A percentile compares a stretch with the other conserved stretches of the same genome.
Conservation (phyloP, 2,797 vertebrate genomes). For the Dipus sagitta region DNA sequence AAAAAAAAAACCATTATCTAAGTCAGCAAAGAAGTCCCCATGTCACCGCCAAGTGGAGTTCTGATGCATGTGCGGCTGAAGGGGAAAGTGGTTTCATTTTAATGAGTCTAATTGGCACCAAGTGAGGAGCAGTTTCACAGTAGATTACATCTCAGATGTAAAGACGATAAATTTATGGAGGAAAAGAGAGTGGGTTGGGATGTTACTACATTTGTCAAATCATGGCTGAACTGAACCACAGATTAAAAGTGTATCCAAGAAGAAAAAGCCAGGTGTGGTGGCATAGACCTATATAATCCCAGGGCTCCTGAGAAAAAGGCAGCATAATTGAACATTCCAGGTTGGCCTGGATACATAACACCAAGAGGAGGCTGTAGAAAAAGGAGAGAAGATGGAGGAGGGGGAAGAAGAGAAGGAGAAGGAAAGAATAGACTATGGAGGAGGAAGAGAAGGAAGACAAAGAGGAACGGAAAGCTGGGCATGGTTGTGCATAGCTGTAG, state of each 20-base stretch:
- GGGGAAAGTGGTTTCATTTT: constrained; percentile 23
- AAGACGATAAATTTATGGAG: neutral
- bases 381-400: no score
- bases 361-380: no score
- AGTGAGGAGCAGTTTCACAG: neutral
- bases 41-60: neutral
- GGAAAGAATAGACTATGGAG: neutral
- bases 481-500: neutral
- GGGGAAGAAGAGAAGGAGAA: neutral
- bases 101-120: constrained; percentile 41
- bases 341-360: neutral
- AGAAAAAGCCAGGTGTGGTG: neutral
- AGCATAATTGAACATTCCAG: neutral
- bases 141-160: constrained; percentile 12
- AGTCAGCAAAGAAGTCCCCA: constrained; percentile 28
- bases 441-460: neutral
- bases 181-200: neutral
- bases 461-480: neutral
- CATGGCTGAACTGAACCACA: neutral
- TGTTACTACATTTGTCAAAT: constrained; percentile 21
- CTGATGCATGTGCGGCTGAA: neutral
- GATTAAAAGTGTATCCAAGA: neutral
- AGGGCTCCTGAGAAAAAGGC: neutral
- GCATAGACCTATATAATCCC: no score
- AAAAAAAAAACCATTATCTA: constrained; percentile 24